A percentile compares a stretch with the other conserved stretches of the same genome.
phyloP scores from a whole-genome alignment of 2,797 vertebrate species.

The Zenarchopterus dispar region DNA sequence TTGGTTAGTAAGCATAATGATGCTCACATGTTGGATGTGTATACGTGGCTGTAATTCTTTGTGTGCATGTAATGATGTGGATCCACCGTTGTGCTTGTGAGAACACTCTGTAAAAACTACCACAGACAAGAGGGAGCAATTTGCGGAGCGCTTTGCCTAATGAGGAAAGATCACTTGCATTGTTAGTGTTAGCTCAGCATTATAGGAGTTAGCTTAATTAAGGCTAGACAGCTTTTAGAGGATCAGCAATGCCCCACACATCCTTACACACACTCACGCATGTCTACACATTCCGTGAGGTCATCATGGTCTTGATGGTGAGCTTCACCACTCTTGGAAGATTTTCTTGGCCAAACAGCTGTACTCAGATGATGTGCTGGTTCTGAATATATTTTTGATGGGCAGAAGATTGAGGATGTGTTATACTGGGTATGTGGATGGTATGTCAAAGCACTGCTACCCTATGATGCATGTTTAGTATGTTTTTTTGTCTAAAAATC shows the following conservation, averaged over 20 bases:
- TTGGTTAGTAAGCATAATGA: slow-evolving; percentile 58
- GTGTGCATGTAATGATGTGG: slow-evolving; percentile 54
- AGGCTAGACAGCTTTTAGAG: slow-evolving; percentile 57
- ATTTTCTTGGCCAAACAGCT: background rate
- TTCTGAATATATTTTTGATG: slow-evolving; percentile 5
- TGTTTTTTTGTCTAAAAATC: too few species aligned
- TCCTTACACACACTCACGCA: slow-evolving; percentile 19
- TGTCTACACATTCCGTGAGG: slow-evolving; percentile 14
- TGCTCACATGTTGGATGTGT: slow-evolving; percentile 27
- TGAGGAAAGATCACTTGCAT: slow-evolving; percentile 70
- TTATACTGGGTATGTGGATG: background rate
- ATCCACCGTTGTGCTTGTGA: slow-evolving; percentile 36
- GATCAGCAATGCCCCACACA: slow-evolving; percentile 52
- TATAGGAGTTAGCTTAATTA: slow-evolving; percentile 70
- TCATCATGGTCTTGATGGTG: slow-evolving; percentile 12
- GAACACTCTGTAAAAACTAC: slow-evolving; percentile 50
- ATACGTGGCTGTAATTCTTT: slow-evolving; percentile 5
- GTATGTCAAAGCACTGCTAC: background rate
- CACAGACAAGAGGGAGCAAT: slow-evolving; percentile 52
- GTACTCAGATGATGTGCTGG: background rate
- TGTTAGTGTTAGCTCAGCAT: slow-evolving; percentile 69
- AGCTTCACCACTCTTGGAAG: background rate
- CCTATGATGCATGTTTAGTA: too few species aligned
- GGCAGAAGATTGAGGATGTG: background rate
- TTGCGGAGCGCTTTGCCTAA: slow-evolving; percentile 66